A percentile compares a stretch with the other conserved stretches of the same genome.
These are phyloP conservation scores for Nannoperca obscura DNA, from an alignment of 2,797 vertebrate genomes.

Conservation along the genomic window DNA sequence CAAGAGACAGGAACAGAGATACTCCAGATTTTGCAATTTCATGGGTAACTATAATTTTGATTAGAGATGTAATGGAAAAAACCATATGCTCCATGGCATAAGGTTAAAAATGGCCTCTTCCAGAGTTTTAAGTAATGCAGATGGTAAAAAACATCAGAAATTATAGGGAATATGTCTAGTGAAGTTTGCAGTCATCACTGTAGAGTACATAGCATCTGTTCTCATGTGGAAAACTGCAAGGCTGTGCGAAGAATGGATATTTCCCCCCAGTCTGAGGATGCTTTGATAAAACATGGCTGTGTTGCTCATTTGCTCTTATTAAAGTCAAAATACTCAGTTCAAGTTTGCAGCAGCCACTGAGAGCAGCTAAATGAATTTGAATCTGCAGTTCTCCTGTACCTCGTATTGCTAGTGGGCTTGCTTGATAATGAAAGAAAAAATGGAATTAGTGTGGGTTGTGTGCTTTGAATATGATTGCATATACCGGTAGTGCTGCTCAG, in stretches of 20 bases:
- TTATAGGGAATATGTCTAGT: constrained; percentile 52
- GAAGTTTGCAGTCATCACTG: constrained; percentile 66
- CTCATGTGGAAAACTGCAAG: constrained; percentile 66
- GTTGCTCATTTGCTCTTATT: constrained; percentile 84
- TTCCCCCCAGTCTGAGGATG: constrained; percentile 69
- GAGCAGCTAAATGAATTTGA: constrained; percentile 76
- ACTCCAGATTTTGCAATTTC: constrained; percentile 51
- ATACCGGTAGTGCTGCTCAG: constrained; percentile 66
- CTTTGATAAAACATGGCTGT: constrained; percentile 77
- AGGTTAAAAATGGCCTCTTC: constrained; percentile 53
- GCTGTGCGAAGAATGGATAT: constrained; percentile 69
- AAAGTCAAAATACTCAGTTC: constrained; percentile 81
- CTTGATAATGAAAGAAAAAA: constrained; percentile 72
- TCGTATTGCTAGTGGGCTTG: constrained; percentile 64
- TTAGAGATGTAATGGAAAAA: constrained; percentile 38
- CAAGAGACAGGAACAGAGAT: constrained; percentile 34
- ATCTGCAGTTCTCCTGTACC: constrained; percentile 77
- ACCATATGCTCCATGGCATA: constrained; percentile 42
- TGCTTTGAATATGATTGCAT: constrained; percentile 81
- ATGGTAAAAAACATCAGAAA: constrained; percentile 59
- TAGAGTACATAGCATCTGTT: constrained; percentile 65
- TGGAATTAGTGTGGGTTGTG: constrained; percentile 68
- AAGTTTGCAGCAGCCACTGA: constrained; percentile 75
- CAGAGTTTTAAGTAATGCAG: constrained; percentile 65
- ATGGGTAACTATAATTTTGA: constrained; percentile 46